Percentiles rank a stretch among this genome's conserved stretches.
Conservation (phyloP, 2,113 vertebrate species). For the Probosciger aterrimus region DNA sequence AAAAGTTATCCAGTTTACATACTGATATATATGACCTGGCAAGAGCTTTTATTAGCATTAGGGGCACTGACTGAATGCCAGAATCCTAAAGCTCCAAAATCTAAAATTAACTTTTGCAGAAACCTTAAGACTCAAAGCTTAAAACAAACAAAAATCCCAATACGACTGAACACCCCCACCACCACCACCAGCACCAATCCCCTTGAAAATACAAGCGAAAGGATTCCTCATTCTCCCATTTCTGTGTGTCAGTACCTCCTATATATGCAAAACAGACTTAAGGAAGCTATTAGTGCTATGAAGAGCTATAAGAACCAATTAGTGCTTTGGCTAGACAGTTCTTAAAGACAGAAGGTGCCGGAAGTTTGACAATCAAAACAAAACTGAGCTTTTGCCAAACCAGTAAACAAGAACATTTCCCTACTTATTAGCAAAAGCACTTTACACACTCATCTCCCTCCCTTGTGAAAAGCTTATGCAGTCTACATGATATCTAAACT, state of each 20-base stretch:
- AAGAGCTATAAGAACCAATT: not conserved
- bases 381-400: not conserved
- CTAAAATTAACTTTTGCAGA: not conserved
- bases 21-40: not conserved
- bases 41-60: not conserved
- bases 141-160: not conserved
- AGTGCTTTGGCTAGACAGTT: conserved; percentile 2
- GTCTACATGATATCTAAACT: not conserved
- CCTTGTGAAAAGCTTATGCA: not conserved
- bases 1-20: not conserved
- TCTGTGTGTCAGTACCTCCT: not conserved
- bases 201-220: not conserved
- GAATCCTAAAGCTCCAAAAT: not conserved
- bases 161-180: rapidly evolving
- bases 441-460: not conserved
- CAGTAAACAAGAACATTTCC: not conserved
- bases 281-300: not conserved
- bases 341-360: not conserved
- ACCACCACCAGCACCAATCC: too few relatives aligned
- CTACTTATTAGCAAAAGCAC: not conserved
- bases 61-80: not conserved
- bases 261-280: not conserved
- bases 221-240: not conserved
- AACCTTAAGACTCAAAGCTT: not conserved
- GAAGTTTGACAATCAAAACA: conserved; percentile 35